phyloP scores from a whole-genome alignment of 35 echinoderm and acorn worm genomes.

The Stichopus chloronotus region DNA sequence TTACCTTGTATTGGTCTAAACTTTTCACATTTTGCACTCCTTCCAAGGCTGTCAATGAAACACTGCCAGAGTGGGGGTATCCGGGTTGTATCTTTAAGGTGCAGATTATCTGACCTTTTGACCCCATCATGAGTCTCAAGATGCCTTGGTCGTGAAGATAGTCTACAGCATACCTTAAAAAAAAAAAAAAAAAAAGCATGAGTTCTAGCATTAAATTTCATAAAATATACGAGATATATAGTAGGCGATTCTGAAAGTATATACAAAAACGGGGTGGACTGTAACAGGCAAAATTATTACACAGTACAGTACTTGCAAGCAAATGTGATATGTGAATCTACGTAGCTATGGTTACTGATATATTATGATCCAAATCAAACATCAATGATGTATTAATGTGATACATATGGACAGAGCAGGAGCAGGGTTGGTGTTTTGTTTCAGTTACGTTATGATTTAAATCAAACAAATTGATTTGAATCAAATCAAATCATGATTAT shows the following conservation, averaged over 20 bases:
- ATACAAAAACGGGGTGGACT: neutral
- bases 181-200: neutral
- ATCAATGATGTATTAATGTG: too few relatives aligned
- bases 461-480: too few relatives aligned
- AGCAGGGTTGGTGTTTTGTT: too few relatives aligned
- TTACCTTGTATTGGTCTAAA: constrained; percentile 57
- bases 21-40: constrained; percentile 39
- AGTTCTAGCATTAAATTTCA: neutral
- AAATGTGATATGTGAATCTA: too few relatives aligned
- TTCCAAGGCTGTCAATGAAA: constrained; percentile 60
- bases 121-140: constrained; percentile 60
- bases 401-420: too few relatives aligned
- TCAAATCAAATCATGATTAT: too few relatives aligned
- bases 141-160: constrained; percentile 68
- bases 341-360: too few relatives aligned
- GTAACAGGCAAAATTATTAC: too few relatives aligned
- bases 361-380: too few relatives aligned
- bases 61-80: constrained; percentile 49
- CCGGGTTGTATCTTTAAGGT: constrained; percentile 66
- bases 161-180: constrained; percentile 71
- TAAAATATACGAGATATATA: neutral
- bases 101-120: constrained; percentile 71
- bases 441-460: too few relatives aligned
- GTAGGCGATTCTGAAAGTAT: neutral
- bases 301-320: too few relatives aligned